Evolutionary conservation across 2,797 vertebrate genomes (phyloP), one percentile per base, ranked within the genome.

Genomic region (Pampus argenteus): DNA sequence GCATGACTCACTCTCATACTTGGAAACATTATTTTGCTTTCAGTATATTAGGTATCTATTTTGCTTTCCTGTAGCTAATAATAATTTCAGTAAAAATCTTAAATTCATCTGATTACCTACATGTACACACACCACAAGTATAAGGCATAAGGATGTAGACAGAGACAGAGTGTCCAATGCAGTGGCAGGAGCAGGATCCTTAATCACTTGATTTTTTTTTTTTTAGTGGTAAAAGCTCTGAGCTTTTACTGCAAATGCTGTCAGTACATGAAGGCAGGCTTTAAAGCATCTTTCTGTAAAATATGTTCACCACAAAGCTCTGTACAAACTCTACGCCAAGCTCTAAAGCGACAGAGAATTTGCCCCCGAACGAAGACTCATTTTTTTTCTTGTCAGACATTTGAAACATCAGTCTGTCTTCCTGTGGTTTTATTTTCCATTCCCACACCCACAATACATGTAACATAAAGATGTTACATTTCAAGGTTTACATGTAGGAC

Each of bases 371-470:
- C 66, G 49, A 54, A 76, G 44, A 71, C 48, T 59, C 34, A 70
- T 71, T 74, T 28, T 47, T 76, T 34, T 50, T 51, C 28, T 59
- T 62, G 14, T 76, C 64, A 59, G 51, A 77, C 38, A n/a, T 80
- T 49, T 56, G 73, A 82, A 79, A 71, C 71, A 51, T 78, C 20
- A 71, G 61, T 67, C 70, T 82, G 49, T 78, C 86, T 83, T 87
- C 74, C 85, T 89, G 86, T 86, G 84, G 84, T 84, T 89, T 63
- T 52, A 22, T 82, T 76, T 88, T 81, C 81, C 82, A 84, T 87
- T 87, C 81, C 40, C 72, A 83, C 81, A 81, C 67, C 75, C 45
- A 67, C 64, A 64, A 34, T 52, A 56, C 22, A 36, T 57, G 49
- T 45, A 26, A 75, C 36, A 76, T 28, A 14, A 54, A 36, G 34